Evolutionary conservation across 2,888 invertebrate species (phyloP), one percentile per base, ranked within the genome.

Genomic region (Teinopalpus imperialis): DNA sequence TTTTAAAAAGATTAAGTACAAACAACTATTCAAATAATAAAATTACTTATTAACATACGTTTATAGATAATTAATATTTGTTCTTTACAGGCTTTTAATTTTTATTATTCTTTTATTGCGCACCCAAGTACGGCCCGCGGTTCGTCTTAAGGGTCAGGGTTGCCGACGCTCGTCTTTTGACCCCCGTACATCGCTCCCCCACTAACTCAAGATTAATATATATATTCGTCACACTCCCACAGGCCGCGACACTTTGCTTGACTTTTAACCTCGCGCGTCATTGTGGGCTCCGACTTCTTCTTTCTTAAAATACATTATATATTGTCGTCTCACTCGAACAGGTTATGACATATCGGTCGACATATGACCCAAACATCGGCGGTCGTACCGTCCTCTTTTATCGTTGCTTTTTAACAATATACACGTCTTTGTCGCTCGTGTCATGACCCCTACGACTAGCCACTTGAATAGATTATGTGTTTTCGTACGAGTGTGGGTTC

Each of bases 401-500:
- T 66, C 79, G 46, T 63, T 29, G 34, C 48, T 54, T 62, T 57
- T 69, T 64, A 62, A 51, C 58, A 48, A 59, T 81, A 67, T 61
- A 41, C 56, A 52, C 61, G 64, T 85, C 81, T 69, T 73, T 70
- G 61, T 87, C 75, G 51, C 63, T 57, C 69, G 59, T 79, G 85
- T 82, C 82, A 57, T 79, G 87, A 86, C 87, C 87, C 81, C 61
- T 74, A 66, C 72, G 73, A 69, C 85, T 86, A 83, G 82, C 81
- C 79, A 80, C 77, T 81, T 82, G 85, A 88, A 87, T 88, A 87
- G 87, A 88, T 88, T 88, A 86, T 79, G 83, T 86, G 86, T 86
- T 86, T 87, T 88, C 77, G 81, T 81, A 74, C 66, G 70, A 73
- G 69, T 67, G 56, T 59, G 78, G 65, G 82, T 85, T 83, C 81